These are phyloP conservation scores for Tipula vernalis DNA, from an alignment of 2,888 invertebrate species.

Conservation along the genomic window DNA sequence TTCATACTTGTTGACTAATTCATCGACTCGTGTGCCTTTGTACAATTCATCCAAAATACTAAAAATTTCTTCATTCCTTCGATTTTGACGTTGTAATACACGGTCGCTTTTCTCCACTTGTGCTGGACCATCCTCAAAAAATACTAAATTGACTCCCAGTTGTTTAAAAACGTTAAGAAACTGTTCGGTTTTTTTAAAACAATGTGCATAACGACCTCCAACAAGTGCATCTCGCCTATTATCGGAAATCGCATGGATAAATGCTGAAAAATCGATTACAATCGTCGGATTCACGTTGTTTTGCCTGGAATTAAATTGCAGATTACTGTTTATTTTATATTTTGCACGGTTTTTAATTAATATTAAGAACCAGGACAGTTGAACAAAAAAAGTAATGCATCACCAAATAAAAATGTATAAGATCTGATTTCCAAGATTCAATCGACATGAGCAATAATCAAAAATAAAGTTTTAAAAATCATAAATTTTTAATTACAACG, in stretches of 20 bases:
- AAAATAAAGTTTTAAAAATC: no score
- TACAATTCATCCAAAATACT: neutral
- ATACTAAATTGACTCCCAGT: neutral
- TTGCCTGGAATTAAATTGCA: neutral
- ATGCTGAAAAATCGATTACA: neutral
- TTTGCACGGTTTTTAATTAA: no score
- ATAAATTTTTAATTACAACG: no score
- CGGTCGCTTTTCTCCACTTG: neutral
- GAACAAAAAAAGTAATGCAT: no score
- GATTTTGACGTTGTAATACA: neutral
- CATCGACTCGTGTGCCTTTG: neutral
- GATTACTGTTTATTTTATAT: no score
- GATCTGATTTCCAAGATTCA: no score
- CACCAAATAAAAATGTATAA: no score
- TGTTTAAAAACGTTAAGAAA: neutral
- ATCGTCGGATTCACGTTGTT: neutral
- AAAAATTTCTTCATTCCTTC: neutral
- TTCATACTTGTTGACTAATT: neutral
- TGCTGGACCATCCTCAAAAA: neutral
- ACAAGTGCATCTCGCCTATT: neutral
- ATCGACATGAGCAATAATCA: no score
- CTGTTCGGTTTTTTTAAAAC: neutral
- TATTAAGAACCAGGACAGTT: no score
- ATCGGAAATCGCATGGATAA: neutral
- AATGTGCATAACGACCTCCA: neutral